A percentile compares a stretch with the other conserved stretches of the same genome.
phyloP scores from a whole-genome alignment of 2,888 invertebrate species.

The Erebia palarica region DNA sequence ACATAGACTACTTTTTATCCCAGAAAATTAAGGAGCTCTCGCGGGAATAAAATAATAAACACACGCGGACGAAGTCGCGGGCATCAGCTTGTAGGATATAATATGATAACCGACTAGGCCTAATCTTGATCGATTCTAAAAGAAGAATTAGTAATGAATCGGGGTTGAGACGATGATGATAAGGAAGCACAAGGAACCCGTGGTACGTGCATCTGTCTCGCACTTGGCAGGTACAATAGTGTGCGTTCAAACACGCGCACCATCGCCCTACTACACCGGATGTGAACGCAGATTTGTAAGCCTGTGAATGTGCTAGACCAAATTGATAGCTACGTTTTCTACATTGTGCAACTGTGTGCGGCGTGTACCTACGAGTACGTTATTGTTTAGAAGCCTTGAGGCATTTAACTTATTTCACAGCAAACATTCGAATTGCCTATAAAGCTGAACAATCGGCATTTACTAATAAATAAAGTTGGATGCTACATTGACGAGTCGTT shows the following conservation, averaged over 20 bases:
- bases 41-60: no score
- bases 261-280: conserved; percentile 72
- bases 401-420: conserved; percentile 72
- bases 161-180: no score
- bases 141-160: no score
- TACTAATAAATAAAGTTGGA: conserved; percentile 54
- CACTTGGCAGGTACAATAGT: conserved; percentile 39
- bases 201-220: no score
- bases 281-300: conserved; percentile 75
- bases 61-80: no score
- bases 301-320: conserved; percentile 74
- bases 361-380: conserved; percentile 48
- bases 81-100: no score
- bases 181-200: no score
- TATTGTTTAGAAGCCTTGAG: conserved; percentile 58
- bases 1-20: no score
- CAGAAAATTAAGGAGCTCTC: no score
- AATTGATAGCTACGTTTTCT: conserved; percentile 74
- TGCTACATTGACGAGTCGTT: conserved; percentile 42
- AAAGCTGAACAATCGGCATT: conserved; percentile 71
- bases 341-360: conserved; percentile 55
- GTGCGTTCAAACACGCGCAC: conserved; percentile 59
- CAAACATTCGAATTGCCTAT: conserved; percentile 68
- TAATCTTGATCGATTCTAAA: no score
- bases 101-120: no score